A percentile compares a stretch with the other conserved stretches of the same genome.
These are phyloP conservation scores for Dicycla oo DNA, from an alignment of 2,888 invertebrate genomes.

Conservation along the genomic window DNA sequence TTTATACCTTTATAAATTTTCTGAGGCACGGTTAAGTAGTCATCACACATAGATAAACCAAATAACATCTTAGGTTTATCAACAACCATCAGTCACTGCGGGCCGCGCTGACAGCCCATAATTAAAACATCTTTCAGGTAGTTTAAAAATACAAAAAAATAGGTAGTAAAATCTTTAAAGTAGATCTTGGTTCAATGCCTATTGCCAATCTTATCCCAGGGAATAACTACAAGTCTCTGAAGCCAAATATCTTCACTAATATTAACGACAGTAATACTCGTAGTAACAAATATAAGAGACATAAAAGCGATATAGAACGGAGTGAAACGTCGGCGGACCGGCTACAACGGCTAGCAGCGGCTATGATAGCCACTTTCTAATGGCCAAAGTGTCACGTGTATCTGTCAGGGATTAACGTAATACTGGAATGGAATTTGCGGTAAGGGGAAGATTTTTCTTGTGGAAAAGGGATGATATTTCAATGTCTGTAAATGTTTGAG, in stretches of 20 bases:
- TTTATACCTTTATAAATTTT: no score
- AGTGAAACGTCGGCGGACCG: constrained; percentile 60
- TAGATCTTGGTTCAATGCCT: background rate
- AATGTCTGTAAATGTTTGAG: no score
- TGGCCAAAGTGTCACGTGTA: constrained; percentile 58
- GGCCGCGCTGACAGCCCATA: no score
- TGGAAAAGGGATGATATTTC: background rate
- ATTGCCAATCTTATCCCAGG: background rate
- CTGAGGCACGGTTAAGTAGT: no score
- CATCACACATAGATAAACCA: no score
- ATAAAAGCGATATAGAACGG: constrained; percentile 53
- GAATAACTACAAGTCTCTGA: background rate
- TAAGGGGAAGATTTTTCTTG: background rate
- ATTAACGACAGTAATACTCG: constrained; percentile 11
- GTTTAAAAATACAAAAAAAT: background rate
- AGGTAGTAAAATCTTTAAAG: background rate
- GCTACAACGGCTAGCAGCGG: constrained; percentile 47
- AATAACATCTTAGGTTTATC: no score
- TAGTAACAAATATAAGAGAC: constrained; percentile 41
- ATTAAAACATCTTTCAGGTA: background rate
- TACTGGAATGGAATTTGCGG: constrained; percentile 37
- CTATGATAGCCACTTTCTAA: constrained; percentile 63
- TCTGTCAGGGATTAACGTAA: constrained; percentile 31
- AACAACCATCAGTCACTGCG: no score
- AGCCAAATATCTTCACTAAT: constrained; percentile 44